These are phyloP conservation scores for Terrapene triunguis DNA, from an alignment of 2,113 vertebrate species.

Conservation along the genomic window DNA sequence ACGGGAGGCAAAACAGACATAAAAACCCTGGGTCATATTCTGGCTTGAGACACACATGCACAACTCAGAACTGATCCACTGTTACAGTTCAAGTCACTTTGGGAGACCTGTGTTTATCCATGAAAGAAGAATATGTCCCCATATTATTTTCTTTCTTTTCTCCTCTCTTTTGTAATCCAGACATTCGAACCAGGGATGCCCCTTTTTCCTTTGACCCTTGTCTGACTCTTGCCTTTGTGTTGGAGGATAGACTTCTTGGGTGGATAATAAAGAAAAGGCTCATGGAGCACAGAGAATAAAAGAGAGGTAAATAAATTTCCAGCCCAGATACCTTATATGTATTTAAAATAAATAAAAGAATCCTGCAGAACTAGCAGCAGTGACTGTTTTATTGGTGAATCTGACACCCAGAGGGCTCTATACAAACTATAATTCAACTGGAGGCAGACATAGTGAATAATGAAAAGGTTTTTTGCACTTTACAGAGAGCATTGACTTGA, in stretches of 20 bases:
- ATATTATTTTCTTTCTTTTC: not conserved
- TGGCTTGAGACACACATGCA: not conserved
- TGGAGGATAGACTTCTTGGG: not conserved
- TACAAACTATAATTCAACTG: not conserved
- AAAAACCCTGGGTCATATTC: not conserved
- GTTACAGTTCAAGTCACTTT: accelerated
- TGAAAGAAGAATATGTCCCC: not conserved
- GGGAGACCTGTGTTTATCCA: not conserved
- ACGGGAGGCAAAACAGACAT: not conserved
- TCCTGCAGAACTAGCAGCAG: not conserved
- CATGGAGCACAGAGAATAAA: not conserved
- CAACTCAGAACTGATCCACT: not conserved
- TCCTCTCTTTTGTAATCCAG: not conserved
- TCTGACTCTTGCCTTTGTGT: not conserved
- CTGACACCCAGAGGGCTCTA: not conserved
- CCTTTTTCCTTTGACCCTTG: not conserved
- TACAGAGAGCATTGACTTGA: not conserved
- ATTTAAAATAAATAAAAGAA: not conserved
- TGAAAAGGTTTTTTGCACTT: not conserved
- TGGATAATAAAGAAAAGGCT: not conserved
- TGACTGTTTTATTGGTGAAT: not conserved
- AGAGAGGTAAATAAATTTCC: not conserved
- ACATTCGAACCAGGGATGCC: not conserved
- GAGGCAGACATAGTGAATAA: not conserved
- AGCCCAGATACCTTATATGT: not conserved